Conservation (phyloP, 2,797 vertebrate genomes). For the Centroberyx gerrardi region DNA sequence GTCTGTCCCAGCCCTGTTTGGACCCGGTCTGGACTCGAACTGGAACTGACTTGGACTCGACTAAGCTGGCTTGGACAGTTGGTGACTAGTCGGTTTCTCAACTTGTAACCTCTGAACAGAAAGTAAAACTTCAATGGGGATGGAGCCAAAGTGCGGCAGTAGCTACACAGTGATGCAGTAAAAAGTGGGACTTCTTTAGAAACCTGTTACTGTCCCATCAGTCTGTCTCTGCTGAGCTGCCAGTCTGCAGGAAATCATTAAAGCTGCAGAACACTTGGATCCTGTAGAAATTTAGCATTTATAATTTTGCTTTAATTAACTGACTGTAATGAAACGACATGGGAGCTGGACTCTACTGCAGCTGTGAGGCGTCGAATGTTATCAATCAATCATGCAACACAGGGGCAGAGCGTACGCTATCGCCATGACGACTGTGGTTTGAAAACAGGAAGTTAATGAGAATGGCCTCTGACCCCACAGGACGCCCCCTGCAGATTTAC, state of each 20-base stretch:
- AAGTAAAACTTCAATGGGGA: no score
- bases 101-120: no score
- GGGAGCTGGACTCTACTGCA: not conserved
- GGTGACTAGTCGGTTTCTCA: no score
- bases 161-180: not conserved
- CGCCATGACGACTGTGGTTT: not conserved
- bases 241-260: not conserved
- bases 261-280: not conserved
- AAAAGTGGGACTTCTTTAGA: not conserved
- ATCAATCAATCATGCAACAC: not conserved
- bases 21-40: no score
- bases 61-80: no score
- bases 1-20: no score
- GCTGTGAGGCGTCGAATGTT: not conserved
- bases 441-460: constrained; percentile 50
- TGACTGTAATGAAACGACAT: no score
- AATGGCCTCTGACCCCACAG: constrained; percentile 43
- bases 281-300: not conserved
- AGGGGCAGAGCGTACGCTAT: no score
- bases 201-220: not conserved
- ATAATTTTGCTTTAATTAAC: not conserved
- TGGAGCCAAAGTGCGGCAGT: no score
- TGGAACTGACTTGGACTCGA: no score
- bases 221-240: not conserved
- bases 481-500: constrained; percentile 25